Conservation (phyloP, 37 sponge, comb jelly and placozoan species). For the Cliona cf. orientalis region DNA sequence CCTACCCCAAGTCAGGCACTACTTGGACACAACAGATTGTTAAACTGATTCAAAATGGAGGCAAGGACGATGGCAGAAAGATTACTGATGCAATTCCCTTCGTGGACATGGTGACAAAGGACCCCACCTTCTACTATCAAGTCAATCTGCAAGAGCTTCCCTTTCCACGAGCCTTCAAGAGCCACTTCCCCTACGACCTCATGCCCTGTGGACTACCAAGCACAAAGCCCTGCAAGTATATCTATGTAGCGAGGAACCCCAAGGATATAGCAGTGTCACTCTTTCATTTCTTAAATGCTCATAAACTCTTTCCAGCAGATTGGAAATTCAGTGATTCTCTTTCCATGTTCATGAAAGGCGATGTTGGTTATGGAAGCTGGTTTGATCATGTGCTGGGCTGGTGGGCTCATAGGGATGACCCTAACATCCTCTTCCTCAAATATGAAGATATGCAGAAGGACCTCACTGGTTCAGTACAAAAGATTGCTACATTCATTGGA, state of each 20-base stretch:
- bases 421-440: constrained; percentile 60
- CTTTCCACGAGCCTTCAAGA: constrained; percentile 63
- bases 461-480: constrained; percentile 6
- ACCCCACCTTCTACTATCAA: too few species aligned
- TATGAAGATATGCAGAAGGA: constrained; percentile 66
- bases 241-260: constrained; percentile 70
- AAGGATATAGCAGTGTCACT: constrained; percentile 74
- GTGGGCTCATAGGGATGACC: constrained; percentile 48
- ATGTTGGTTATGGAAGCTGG: constrained; percentile 39
- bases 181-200: constrained; percentile 56
- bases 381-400: constrained; percentile 65
- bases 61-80: not conserved
- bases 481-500: constrained; percentile 44
- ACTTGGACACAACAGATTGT: constrained; percentile 41
- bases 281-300: constrained; percentile 50
- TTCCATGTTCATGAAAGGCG: constrained; percentile 2
- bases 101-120: not conserved
- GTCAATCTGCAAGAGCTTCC: constrained; percentile 3
- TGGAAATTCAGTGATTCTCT: too few species aligned
- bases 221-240: constrained; percentile 63
- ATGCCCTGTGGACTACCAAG: constrained; percentile 56
- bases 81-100: constrained; percentile 13
- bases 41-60: constrained; percentile 13
- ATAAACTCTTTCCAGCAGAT: constrained; percentile 1
- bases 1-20: constrained; percentile 52